Evolutionary conservation across 1,140 invertebrate genomes (phyloP), one percentile per base, ranked within the genome.

Genomic region (Drosophila obscura): DNA sequence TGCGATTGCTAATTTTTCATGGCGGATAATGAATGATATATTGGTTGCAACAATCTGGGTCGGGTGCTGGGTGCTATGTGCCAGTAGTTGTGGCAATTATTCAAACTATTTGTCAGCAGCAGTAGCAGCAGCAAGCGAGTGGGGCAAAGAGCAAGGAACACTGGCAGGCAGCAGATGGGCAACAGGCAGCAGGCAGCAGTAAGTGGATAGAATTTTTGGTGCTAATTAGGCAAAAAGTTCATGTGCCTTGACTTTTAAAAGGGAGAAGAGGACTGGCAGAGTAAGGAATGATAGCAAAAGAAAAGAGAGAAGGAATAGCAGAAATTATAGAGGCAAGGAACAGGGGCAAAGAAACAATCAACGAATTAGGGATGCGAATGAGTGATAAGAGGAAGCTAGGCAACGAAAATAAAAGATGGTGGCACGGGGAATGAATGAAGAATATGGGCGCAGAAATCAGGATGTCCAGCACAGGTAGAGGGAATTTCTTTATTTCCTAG

Each of bases 1-100:
- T 83, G 83, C 83, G 68, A 87, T 87, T 87, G 82, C 82, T 87
- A 87, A 87, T 82, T 87, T 87, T 87, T 87, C 82, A 79, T 88
- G 72, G 72, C 74, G 75, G 78, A 87, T 87, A 87, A 87, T 87
- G 82, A 87, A 87, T 87, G 82, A 87, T 87, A 87, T 87, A 87
- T 87, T 81, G 82, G 74, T 53, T 76, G 67, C 69, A 81, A 67
- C 68, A 76, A 79, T 81, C 73, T 61, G 45, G 59, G 53, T 44
- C 58, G 59, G 44, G 28, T 60, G 61, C 53, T 50, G 46, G 16
- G 26, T 39, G 15, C 35, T 9, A 44, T 39, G 46, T n/a, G 31
- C 15, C 22, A 43, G 56, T 66, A 61, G 68, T 79, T 80, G 62
- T 24, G 46, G 77, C 73, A 87, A 87, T 87, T 87, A 87, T 87